Evolutionary conservation across 2,888 invertebrate genomes (phyloP).

Genomic region (Plusia festucae): DNA sequence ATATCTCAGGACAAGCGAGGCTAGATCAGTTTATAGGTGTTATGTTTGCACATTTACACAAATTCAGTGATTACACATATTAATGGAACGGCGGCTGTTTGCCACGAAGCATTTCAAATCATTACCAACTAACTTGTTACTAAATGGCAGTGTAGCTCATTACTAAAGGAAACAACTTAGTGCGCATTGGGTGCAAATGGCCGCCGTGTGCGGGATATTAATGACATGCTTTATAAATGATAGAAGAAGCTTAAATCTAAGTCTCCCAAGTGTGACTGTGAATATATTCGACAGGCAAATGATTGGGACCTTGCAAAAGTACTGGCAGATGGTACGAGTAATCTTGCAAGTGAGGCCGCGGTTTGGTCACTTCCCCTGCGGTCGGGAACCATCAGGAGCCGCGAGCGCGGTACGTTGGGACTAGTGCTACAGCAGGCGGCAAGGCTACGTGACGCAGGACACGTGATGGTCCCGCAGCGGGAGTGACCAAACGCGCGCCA

Average conservation of each 20-base stretch:
- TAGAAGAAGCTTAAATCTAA: slow-evolving; percentile 86
- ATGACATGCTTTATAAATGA: slow-evolving; percentile 86
- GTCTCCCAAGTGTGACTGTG: slow-evolving; percentile 86
- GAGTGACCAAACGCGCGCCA: slow-evolving; percentile 78
- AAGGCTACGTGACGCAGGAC: slow-evolving; percentile 27
- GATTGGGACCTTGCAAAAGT: slow-evolving; percentile 85
- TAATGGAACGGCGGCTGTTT: slow-evolving; percentile 70
- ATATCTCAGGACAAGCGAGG: slow-evolving; percentile 89
- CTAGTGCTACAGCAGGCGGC: not conserved
- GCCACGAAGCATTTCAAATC: slow-evolving; percentile 53
- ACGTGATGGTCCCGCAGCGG: slow-evolving; percentile 63
- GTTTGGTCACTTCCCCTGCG: slow-evolving; percentile 75
- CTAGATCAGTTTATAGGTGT: slow-evolving; percentile 86
- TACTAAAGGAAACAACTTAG: slow-evolving; percentile 40
- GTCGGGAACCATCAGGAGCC: slow-evolving; percentile 61
- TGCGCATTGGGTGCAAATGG: slow-evolving; percentile 65
- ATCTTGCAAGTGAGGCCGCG: slow-evolving; percentile 82
- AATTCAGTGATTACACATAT: slow-evolving; percentile 79
- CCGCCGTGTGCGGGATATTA: slow-evolving; percentile 80
- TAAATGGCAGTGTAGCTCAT: slow-evolving; percentile 22
- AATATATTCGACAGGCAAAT: slow-evolving; percentile 85
- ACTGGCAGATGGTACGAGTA: slow-evolving; percentile 79
- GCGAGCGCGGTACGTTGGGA: slow-evolving; percentile 18
- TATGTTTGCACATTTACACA: slow-evolving; percentile 88
- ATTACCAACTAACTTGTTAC: slow-evolving; percentile 28